A percentile compares a stretch with the other conserved stretches of the same genome.
These are phyloP conservation scores for Rana temporaria DNA, from an alignment of 2,113 vertebrate genomes.

Conservation along the genomic window DNA sequence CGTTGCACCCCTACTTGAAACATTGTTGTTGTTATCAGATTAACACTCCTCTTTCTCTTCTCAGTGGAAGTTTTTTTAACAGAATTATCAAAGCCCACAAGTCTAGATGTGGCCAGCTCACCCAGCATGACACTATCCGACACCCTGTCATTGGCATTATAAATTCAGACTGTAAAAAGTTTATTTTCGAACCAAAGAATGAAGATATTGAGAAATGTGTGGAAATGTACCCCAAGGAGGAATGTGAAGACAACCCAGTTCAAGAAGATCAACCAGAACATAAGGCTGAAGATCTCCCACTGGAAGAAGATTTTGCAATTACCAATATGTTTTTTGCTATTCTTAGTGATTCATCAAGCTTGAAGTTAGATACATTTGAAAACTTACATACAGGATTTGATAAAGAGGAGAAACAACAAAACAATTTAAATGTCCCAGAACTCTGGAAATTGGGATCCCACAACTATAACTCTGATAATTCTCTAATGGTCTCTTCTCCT, in stretches of 20 bases:
- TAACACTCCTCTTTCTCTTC: neutral
- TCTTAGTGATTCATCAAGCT: neutral
- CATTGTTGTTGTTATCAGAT: neutral
- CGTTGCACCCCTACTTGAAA: too few relatives aligned
- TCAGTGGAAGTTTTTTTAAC: conserved; percentile 9
- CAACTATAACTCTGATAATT: conserved; percentile 19
- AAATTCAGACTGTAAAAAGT: neutral
- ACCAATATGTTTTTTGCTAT: conserved; percentile 17
- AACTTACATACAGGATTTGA: neutral
- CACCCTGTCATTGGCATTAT: neutral
- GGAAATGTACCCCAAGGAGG: neutral
- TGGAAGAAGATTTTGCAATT: neutral
- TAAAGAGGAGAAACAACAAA: neutral
- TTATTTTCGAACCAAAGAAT: conserved; percentile 24
- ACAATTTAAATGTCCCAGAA: neutral
- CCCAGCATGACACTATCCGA: neutral
- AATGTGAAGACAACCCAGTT: neutral
- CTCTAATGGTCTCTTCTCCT: neutral
- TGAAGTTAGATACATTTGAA: neutral
- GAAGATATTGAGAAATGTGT: neutral
- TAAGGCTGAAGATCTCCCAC: conserved; percentile 4
- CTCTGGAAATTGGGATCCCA: conserved; percentile 3
- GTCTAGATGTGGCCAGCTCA: neutral
- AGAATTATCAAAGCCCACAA: neutral
- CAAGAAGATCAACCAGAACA: neutral